Base-by-base conservation (phyloP, 2,797 vertebrate genomes). In the Cirrhinus molitorella region DNA sequence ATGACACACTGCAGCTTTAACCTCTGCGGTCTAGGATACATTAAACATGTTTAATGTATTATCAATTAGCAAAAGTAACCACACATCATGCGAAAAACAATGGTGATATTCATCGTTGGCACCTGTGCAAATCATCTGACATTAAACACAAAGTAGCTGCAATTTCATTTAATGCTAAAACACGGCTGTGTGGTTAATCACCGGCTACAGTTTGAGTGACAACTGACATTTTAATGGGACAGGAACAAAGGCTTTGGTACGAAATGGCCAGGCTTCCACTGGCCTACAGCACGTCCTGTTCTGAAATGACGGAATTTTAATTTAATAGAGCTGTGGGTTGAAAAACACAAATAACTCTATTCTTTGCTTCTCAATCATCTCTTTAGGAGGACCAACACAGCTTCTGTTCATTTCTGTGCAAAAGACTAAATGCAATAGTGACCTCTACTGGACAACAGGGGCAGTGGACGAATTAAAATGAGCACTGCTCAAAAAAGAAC, bases 371-470 rank as follows among this genome's bases (percentile, higher is more conserved):
- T 68, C 71, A 59, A 25, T 51, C 68, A 76, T 80, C 55, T 66
- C 57, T 82, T 80, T 37, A 76, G 23, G 37, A 84, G 43, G 61
- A 34, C 70, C 63, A 63, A 31, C 28, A 63, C 14, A 2, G 49
- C 76, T 59, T 82, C 55, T 78, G 31, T 51, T 77, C 21, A 71
- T 85, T 76, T 81, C 80, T 83, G 57, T 55, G 17, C 51, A 53
- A 43, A 25, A 61, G 72, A 19, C 40, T 53, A 80, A 87, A 84
- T 80, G 40, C 74, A 87, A 79, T 28, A 87, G 85, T 86, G 88
- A 81, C 86, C 88, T 86, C 86, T 87, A 59, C 43, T 86, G 88
- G 80, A 86, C 1, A n/a, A 43, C 19, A 71, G 63, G 5, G 40
- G 70, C 34, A 79, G 21, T 7, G 13, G 23, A 57, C 21, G 16